Evolutionary conservation across 1,140 invertebrate genomes (phyloP), one percentile per base, ranked within the genome.

Genomic region (Lepidurus couesii): DNA sequence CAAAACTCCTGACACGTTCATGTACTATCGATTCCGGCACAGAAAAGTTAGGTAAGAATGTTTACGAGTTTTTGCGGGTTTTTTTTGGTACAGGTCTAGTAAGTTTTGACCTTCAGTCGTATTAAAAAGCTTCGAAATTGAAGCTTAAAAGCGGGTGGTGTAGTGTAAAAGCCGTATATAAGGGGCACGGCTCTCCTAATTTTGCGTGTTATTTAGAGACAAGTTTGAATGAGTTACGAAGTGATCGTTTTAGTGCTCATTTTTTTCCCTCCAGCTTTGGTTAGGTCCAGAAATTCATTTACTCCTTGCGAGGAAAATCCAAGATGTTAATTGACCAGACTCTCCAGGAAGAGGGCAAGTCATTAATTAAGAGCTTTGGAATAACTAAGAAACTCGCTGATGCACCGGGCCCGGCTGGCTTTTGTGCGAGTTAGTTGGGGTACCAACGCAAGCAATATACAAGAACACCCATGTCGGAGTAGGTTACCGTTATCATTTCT

Each of bases 351-450:
- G 53, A 65, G 53, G 53, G 53, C 53, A 65, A 16, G 53, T 65
- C 53, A 65, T 65, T 65, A 65, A 65, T 65, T 65, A 65, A 65
- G 53, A 65, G 53, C 53, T 13, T 65, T 65, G 21, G 53, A 65
- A 65, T 65, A 65, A 21, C 16, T 65, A 65, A 65, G 21, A 65
- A 65, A 21, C 53, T 16, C 21, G 53, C 13, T 65, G 53, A 65
- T 21, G 53, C 53, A 65, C 21, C 34, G 53, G 53, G n/a, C 53
- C 21, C 21, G 53, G 13, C 21, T 65, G 21, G 16, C 21, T 65
- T 65, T 13, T 65, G 53, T 16, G 53, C 53, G 5, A 21, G 53
- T 65, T 65, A 65, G 53, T 65, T 16, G 21, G 53, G 21, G 53
- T 11, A 65, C 21, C 53, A 65, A 65, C 53, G 16, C 34, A 34